Evolutionary conservation across 2,113 vertebrate species (phyloP).

Genomic region (Hyaena hyaena): DNA sequence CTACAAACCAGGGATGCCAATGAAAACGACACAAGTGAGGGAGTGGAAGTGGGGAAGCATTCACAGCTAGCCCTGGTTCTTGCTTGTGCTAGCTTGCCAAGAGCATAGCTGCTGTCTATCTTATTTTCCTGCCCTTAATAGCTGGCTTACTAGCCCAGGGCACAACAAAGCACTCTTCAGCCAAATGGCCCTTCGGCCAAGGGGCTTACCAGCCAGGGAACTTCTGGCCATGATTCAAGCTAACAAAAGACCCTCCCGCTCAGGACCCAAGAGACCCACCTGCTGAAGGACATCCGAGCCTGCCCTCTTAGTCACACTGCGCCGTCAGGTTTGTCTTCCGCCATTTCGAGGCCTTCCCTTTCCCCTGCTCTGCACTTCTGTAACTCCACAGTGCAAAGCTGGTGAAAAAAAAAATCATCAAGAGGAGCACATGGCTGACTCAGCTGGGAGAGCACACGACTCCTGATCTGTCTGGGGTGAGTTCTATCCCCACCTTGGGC

Average conservation of each 20-base stretch:
- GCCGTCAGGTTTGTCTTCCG: background rate
- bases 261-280: background rate
- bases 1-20: background rate
- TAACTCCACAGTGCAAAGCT: background rate
- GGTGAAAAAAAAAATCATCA: background rate
- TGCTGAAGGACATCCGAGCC: background rate
- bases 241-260: background rate
- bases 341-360: background rate
- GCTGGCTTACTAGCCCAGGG: background rate
- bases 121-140: background rate
- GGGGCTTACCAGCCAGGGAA: background rate
- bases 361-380: background rate
- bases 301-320: background rate
- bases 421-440: too few relatives aligned
- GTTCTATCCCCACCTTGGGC: too few relatives aligned
- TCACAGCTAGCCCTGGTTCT: background rate
- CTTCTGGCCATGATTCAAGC: background rate
- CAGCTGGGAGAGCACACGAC: too few relatives aligned
- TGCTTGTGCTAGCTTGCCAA: background rate
- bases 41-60: background rate
- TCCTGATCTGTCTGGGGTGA: too few relatives aligned
- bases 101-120: background rate
- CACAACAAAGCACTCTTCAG: background rate
- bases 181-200: background rate
- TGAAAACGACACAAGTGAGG: background rate